Evolutionary conservation across 2,797 vertebrate species (phyloP).

Genomic region (Corythornis leucogaster): DNA sequence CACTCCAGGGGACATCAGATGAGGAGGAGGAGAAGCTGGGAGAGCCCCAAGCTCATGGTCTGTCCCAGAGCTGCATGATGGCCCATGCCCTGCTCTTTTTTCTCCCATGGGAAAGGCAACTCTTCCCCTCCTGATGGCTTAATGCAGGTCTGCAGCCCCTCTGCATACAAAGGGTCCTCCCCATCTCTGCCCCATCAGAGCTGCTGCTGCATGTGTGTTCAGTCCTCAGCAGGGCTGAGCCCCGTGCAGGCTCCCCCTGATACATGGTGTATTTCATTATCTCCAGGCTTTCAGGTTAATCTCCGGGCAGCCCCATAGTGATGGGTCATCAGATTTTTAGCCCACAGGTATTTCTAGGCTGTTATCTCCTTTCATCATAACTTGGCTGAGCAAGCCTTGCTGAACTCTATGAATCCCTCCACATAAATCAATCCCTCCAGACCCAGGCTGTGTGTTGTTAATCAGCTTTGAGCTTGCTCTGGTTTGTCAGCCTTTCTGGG

Average conservation of each 20-base stretch:
- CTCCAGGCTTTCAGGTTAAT: background rate
- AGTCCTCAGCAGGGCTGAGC: background rate
- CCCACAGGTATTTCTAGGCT: background rate
- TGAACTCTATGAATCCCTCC: background rate
- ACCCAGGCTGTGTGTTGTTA: background rate
- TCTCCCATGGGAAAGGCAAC: background rate
- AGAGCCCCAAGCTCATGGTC: background rate
- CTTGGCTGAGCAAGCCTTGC: background rate
- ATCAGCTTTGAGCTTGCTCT: background rate
- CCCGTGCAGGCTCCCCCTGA: background rate
- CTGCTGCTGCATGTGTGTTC: background rate
- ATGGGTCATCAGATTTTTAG: background rate
- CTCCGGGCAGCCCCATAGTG: background rate
- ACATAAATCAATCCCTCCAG: background rate
- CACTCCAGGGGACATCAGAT: rapidly evolving
- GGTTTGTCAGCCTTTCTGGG: background rate
- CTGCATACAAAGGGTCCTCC: rapidly evolving
- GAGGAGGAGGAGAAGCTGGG: background rate
- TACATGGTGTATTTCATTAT: background rate
- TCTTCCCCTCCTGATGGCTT: background rate
- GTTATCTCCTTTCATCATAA: background rate
- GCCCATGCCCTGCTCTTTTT: background rate
- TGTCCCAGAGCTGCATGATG: background rate
- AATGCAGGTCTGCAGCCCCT: background rate
- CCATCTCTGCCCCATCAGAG: rapidly evolving